These are phyloP conservation scores for Pteronotus mesoamericanus DNA, from an alignment of 2,797 vertebrate species.

Conservation along the genomic window DNA sequence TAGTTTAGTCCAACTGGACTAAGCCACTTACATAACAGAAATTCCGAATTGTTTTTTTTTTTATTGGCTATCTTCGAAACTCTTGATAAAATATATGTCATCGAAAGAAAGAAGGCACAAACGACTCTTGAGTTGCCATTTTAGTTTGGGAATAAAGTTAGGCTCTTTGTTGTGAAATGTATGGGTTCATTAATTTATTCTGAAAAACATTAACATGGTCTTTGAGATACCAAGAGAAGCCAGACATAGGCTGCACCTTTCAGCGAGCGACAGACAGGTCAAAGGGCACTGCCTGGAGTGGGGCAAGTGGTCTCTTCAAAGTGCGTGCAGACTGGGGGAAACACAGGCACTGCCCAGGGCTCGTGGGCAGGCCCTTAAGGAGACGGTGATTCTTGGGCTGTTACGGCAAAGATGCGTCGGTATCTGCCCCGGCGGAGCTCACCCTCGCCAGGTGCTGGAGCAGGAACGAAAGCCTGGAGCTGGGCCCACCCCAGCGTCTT, in stretches of 20 bases:
- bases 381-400: neutral
- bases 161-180: neutral
- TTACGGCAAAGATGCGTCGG: neutral
- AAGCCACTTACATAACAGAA: neutral
- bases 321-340: neutral
- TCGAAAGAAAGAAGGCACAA: neutral
- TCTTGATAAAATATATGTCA: neutral
- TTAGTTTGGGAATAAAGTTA: neutral
- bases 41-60: neutral
- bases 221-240: neutral
- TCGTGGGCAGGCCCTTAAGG: too few species aligned
- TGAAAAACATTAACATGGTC: neutral
- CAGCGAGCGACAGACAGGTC: neutral
- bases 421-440: neutral
- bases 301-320: neutral
- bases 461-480: neutral
- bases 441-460: neutral
- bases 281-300: neutral
- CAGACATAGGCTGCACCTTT: neutral
- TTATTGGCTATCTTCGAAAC: neutral
- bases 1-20: conserved; percentile 1
- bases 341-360: too few species aligned
- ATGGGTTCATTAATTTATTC: neutral
- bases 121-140: neutral
- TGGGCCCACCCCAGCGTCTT: accelerated